Conservation (phyloP, 2,113 vertebrate species). For the Tupaia chinensis region DNA sequence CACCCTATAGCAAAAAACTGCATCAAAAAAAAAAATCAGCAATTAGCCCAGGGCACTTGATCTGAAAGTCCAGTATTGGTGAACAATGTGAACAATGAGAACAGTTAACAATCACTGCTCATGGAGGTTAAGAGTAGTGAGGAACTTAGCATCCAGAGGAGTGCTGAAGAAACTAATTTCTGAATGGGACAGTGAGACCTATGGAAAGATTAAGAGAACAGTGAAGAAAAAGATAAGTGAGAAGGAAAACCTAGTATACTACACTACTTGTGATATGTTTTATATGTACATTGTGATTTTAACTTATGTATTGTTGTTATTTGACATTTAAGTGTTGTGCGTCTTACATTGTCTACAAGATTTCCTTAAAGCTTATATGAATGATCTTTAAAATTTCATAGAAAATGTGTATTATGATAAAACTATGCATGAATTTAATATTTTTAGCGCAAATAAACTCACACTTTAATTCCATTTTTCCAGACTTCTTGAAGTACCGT, state of each 20-base stretch:
- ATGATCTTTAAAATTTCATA: too few species aligned
- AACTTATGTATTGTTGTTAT: slow-evolving; percentile 16
- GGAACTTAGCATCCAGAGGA: background rate
- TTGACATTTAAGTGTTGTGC: slow-evolving; percentile 39
- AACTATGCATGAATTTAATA: too few species aligned
- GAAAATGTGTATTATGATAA: too few species aligned
- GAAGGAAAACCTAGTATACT: background rate
- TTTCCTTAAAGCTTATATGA: slow-evolving; percentile 34
- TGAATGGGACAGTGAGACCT: background rate
- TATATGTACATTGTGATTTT: background rate
- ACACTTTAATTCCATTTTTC: too few species aligned
- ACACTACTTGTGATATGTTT: background rate
- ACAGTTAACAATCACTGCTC: background rate
- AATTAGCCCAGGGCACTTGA: background rate
- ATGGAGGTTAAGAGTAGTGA: background rate
- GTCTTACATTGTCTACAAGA: background rate
- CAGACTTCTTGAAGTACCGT: too few species aligned
- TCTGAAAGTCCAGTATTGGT: background rate
- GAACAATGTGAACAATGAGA: background rate
- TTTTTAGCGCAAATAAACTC: too few species aligned
- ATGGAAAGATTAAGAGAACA: slow-evolving; percentile 30
- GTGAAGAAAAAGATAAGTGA: background rate
- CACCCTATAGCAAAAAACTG: too few species aligned
- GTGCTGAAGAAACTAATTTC: slow-evolving; percentile 32
- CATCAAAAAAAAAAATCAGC: slow-evolving; percentile 17